These are phyloP conservation scores for Philypnodon macrostomus DNA, from an alignment of 2,797 vertebrate species.

Conservation along the genomic window DNA sequence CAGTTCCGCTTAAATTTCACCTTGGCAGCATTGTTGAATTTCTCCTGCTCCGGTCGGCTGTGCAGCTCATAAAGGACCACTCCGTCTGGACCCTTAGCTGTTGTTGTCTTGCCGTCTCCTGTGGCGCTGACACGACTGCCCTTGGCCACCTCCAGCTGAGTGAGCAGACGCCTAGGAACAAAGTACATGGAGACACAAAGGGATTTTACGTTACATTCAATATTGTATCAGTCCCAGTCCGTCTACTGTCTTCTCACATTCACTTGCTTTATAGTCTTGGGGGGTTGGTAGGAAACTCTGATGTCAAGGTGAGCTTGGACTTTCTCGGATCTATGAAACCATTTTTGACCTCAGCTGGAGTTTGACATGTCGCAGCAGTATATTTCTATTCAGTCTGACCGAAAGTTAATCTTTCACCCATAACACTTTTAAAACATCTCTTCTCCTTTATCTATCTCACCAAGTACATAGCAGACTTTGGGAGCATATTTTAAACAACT, in stretches of 20 bases:
- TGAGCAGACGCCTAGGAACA: conserved; percentile 83
- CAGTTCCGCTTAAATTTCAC: conserved; percentile 74
- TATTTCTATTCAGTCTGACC: conserved; percentile 2
- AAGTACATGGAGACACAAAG: conserved; percentile 25
- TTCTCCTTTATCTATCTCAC: conserved; percentile 4
- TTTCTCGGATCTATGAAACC: not conserved
- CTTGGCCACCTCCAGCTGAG: conserved; percentile 87
- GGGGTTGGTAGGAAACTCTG: conserved; percentile 3
- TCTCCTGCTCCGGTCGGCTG: conserved; percentile 91
- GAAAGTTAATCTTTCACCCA: conserved; percentile 10
- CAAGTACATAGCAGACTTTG: conserved; percentile 2
- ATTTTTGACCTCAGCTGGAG: not conserved
- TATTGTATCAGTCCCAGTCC: conserved; percentile 13
- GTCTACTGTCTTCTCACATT: not conserved
- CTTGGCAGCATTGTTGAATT: conserved; percentile 89
- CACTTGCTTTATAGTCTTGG: not conserved
- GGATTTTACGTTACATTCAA: conserved; percentile 30
- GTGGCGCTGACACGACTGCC: conserved; percentile 63
- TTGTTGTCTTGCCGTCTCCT: conserved; percentile 61
- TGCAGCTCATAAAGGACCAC: conserved; percentile 90
- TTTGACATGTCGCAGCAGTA: conserved; percentile 6
- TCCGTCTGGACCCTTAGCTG: conserved; percentile 68
- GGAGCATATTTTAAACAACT: conserved; percentile 11
- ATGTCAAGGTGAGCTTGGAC: conserved; percentile 15
- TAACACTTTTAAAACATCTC: conserved; percentile 4